Evolutionary conservation across 2,797 vertebrate genomes (phyloP).

Genomic region (Florisuga fusca): DNA sequence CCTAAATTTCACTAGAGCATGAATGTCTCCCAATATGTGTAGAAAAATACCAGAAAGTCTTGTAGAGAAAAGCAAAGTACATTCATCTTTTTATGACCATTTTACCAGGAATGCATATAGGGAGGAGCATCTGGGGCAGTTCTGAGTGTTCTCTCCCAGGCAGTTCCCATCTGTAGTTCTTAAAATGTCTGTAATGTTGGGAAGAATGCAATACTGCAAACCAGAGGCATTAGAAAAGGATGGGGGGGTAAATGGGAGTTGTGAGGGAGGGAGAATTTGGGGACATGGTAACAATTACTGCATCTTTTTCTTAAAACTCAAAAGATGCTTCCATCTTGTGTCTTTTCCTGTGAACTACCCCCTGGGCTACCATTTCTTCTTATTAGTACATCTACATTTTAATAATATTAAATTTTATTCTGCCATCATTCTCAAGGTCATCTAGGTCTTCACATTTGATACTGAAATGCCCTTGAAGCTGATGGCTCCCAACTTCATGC

Average conservation of each 20-base stretch:
- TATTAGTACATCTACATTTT: slow-evolving; percentile 45
- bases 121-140: not conserved
- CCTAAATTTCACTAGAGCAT: not conserved
- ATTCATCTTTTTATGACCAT: not conserved
- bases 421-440: slow-evolving; percentile 39
- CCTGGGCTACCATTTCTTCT: not conserved
- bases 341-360: slow-evolving; percentile 1
- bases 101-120: not conserved
- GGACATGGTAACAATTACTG: not conserved
- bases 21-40: not conserved
- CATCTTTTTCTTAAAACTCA: slow-evolving; percentile 23
- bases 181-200: not conserved
- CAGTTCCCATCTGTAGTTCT: not conserved
- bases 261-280: not conserved
- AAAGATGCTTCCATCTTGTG: not conserved
- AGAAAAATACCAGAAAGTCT: not conserved
- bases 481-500: not conserved
- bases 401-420: slow-evolving; percentile 15
- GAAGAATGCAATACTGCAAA: not conserved
- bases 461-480: not conserved
- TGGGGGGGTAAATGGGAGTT: not conserved
- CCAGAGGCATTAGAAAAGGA: not conserved
- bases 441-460: not conserved
- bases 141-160: not conserved
- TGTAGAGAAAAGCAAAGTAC: not conserved